These are phyloP conservation scores for Patiria pectinifera DNA, from an alignment of 53 echinoderm and acorn worm species.

Conservation along the genomic window DNA sequence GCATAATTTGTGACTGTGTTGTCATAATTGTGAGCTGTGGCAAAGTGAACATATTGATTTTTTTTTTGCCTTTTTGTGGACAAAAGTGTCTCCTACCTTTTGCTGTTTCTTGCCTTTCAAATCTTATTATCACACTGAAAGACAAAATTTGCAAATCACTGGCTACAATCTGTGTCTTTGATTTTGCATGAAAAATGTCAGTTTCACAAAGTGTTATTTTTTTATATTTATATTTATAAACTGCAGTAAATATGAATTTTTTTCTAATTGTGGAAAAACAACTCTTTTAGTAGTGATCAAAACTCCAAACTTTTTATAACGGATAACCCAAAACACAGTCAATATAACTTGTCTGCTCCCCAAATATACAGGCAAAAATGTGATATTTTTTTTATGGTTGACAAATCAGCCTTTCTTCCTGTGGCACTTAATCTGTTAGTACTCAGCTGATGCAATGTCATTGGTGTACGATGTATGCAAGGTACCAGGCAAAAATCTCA, in stretches of 20 bases:
- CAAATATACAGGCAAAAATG: neutral
- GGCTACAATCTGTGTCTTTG: neutral
- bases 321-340: neutral
- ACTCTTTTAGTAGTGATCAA: too few relatives aligned
- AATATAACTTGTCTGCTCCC: too few relatives aligned
- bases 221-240: neutral
- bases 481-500: neutral
- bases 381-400: neutral
- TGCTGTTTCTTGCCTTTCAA: neutral
- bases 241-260: too few relatives aligned
- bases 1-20: neutral
- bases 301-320: too few relatives aligned
- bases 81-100: neutral
- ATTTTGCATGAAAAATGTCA: neutral
- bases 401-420: neutral
- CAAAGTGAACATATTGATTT: neutral
- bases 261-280: too few relatives aligned
- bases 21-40: too few relatives aligned
- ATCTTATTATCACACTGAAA: neutral
- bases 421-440: slow-evolving; percentile 50
- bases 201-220: neutral
- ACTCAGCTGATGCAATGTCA: slow-evolving; percentile 57
- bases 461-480: slow-evolving; percentile 43
- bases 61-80: neutral
- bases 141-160: neutral